Percentiles rank a stretch among this genome's conserved stretches.
These are phyloP conservation scores for Xestia c-nigrum DNA, from an alignment of 2,888 invertebrate species.

Conservation along the genomic window DNA sequence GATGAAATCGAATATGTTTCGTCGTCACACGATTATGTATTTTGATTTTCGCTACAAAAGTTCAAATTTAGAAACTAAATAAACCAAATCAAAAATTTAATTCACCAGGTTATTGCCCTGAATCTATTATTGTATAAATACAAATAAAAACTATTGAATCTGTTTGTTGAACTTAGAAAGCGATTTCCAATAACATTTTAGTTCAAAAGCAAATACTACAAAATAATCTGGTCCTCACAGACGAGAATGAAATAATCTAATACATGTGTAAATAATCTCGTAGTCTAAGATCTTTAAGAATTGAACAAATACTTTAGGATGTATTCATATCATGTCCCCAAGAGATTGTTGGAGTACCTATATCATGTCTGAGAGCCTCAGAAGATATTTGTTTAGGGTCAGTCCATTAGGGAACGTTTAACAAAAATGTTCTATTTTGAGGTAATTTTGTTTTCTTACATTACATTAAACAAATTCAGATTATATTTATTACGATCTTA, in stretches of 20 bases:
- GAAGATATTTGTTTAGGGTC: constrained; percentile 32
- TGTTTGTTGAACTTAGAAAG: constrained; percentile 5
- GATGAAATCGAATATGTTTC: not conserved
- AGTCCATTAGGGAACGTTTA: constrained; percentile 12
- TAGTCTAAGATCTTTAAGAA: not conserved
- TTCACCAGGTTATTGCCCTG: not conserved
- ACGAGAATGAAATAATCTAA: not conserved
- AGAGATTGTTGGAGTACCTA: not conserved
- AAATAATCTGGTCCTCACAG: not conserved
- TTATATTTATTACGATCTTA: not conserved
- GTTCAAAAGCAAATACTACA: not conserved
- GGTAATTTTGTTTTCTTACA: not conserved
- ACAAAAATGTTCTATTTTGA: constrained; percentile 12
- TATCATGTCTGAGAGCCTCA: not conserved
- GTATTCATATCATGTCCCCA: not conserved
- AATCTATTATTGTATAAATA: not conserved
- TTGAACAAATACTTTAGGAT: constrained; percentile 8
- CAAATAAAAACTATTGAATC: constrained; percentile 1
- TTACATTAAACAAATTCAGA: not conserved
- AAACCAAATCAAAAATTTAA: not conserved
- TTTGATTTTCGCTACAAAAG: not conserved
- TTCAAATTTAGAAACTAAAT: not conserved
- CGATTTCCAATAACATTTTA: not conserved
- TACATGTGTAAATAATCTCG: not conserved
- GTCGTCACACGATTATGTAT: not conserved